These are phyloP conservation scores for Brachionus angularis DNA, from an alignment of 1,140 invertebrate species.

Conservation along the genomic window DNA sequence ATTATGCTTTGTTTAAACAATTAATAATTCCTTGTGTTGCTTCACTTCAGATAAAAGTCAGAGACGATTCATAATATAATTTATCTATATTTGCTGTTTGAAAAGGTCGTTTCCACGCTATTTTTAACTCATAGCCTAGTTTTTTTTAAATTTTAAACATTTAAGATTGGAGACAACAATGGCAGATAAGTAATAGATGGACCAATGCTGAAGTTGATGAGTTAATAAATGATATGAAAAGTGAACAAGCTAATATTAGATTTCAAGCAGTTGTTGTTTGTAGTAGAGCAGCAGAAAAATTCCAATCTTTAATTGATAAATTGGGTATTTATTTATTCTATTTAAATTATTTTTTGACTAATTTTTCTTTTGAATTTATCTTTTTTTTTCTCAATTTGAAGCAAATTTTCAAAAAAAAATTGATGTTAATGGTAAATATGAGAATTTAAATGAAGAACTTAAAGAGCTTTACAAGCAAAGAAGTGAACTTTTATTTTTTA, in stretches of 20 bases:
- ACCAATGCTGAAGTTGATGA: conserved; percentile 9
- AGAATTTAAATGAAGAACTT: conserved; percentile 3
- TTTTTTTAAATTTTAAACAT: not conserved
- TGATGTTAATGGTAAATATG: not conserved
- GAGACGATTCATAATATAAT: no score
- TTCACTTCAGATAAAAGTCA: no score
- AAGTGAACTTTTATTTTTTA: conserved; percentile 30
- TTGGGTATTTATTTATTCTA: conserved; percentile 2
- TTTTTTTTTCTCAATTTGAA: not conserved
- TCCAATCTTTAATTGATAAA: conserved; percentile 33
- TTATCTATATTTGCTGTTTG: no score
- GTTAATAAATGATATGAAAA: conserved; percentile 31
- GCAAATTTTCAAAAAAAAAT: conserved; percentile 28
- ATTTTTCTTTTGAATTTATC: not conserved
- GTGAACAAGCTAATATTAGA: conserved; percentile 22
- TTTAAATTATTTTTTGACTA: not conserved
- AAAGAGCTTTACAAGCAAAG: conserved; percentile 18
- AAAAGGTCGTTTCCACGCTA: no score
- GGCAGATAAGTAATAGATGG: conserved; percentile 37
- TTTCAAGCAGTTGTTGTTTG: conserved; percentile 29
- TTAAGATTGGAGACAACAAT: conserved; percentile 29
- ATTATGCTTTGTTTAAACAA: no score
- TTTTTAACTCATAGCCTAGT: no score
- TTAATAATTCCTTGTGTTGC: no score
- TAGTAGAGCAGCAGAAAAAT: conserved; percentile 6